These are phyloP conservation scores for Metalampra italica DNA, from an alignment of 2,888 invertebrate genomes.

Conservation along the genomic window DNA sequence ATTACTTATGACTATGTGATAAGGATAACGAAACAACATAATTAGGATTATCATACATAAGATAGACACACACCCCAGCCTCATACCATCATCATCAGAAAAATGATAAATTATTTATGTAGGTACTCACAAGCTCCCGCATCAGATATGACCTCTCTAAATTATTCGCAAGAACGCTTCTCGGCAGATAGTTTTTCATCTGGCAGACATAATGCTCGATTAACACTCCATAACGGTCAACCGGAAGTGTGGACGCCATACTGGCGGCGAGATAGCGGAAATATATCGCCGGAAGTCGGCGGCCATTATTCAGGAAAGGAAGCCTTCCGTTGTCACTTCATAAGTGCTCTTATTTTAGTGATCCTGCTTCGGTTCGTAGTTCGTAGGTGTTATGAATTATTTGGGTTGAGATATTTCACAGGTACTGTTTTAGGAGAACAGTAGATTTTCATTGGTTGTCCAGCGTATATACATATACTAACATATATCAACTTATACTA, in stretches of 20 bases:
- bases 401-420: conserved; percentile 9
- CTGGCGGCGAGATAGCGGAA: conserved; percentile 73
- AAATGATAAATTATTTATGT: no score
- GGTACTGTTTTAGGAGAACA: conserved; percentile 10
- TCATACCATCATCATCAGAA: no score
- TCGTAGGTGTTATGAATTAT: conserved; percentile 8
- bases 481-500: no score
- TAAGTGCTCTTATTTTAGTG: conserved; percentile 59
- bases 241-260: conserved; percentile 67
- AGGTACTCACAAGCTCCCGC: neutral
- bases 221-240: conserved; percentile 76
- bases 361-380: conserved; percentile 1
- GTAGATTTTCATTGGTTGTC: neutral
- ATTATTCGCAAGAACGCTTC: conserved; percentile 40
- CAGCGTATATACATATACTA: no score
- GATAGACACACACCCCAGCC: no score
- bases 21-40: no score
- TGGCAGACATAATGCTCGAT: conserved; percentile 70
- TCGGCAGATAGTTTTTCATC: conserved; percentile 66
- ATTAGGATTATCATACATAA: no score
- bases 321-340: conserved; percentile 64
- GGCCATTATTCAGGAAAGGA: conserved; percentile 73
- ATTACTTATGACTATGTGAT: no score
- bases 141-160: conserved; percentile 19
- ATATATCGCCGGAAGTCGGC: conserved; percentile 73